Evolutionary conservation across 2,888 invertebrate genomes (phyloP), one percentile per base, ranked within the genome.

Genomic region (Petrolisthes cinctipes): DNA sequence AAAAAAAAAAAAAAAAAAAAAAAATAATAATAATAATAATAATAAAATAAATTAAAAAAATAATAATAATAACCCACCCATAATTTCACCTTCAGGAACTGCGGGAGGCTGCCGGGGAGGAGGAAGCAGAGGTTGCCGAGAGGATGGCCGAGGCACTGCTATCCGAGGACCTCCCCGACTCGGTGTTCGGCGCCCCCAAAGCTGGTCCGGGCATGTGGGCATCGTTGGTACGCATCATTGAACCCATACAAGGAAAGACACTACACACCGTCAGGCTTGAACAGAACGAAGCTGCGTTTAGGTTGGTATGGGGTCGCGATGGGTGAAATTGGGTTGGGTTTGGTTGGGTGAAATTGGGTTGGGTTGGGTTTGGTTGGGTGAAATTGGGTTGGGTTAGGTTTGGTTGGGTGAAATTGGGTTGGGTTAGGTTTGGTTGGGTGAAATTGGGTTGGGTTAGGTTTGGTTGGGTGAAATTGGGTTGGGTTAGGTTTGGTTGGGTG

Each of bases 61-160:
- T 37, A n/a, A n/a, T n/a, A n/a, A n/a, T n/a, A n/a, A n/a, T n/a
- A n/a, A n/a, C n/a, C n/a, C n/a, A n/a, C n/a, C n/a, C n/a, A n/a
- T n/a, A n/a, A n/a, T 37, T 37, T 37, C 37, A 0, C 37, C 37
- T 54, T 79, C 90, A 94, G 93, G 98, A 99, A 94, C 98, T 99
- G 97, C 95, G 98, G 89, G 98, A 98, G 93, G 98, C 99, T 0
- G 99, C 99, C 2, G 98, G 97, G 0, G 97, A 97, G 78, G 98
- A 98, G 91, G 99, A 99, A 92, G 96, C 97, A 91, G 97, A 98
- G 91, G 94, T 99, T 84, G 99, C 99, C 0, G 96, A 96, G 91
- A 98, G 99, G 94, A 97, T 99, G 96, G 99, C 99, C 0, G 97
- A 98, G 92, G 97, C 98, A 7, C 98, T 99, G 92, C 94, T 99